Conservation (phyloP, 2,797 vertebrate species). For the Amphiprion clarkii region DNA sequence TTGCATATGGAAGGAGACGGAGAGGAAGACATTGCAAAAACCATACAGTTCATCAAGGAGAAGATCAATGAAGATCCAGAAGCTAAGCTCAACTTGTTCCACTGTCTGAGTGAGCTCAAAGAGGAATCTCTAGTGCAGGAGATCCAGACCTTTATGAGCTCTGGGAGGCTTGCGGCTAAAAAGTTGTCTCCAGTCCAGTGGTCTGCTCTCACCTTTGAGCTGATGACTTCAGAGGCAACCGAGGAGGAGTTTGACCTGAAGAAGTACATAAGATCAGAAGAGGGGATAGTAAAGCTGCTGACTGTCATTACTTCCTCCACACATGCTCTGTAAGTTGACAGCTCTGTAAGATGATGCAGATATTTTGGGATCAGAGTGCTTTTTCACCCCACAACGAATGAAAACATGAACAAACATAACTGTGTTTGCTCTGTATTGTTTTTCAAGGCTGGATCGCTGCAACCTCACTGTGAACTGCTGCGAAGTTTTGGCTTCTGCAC, state of each 20-base stretch:
- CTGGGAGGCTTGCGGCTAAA: constrained; percentile 33
- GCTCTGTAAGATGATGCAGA: neutral
- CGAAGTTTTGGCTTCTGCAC: constrained; percentile 32
- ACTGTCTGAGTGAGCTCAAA: constrained; percentile 65
- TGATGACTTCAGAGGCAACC: constrained; percentile 58
- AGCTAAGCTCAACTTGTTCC: constrained; percentile 61
- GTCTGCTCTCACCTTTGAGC: constrained; percentile 63
- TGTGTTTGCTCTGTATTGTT: neutral
- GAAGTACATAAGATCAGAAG: constrained; percentile 61
- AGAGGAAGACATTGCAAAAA: constrained; percentile 31
- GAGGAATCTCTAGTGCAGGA: constrained; percentile 61
- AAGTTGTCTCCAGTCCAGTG: constrained; percentile 60
- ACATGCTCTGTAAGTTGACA: constrained; percentile 50
- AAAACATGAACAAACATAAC: neutral
- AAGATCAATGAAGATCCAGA: constrained; percentile 58
- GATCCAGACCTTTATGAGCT: constrained; percentile 58
- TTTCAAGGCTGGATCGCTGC: constrained; percentile 49
- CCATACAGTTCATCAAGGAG: constrained; percentile 59
- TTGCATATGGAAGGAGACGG: constrained; percentile 23
- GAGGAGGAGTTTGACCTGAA: constrained; percentile 63
- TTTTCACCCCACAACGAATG: neutral
- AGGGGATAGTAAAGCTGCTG: constrained; percentile 58
- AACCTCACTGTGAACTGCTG: constrained; percentile 58
- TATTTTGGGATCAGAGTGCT: too few species aligned
- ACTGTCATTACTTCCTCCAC: constrained; percentile 55